A percentile compares a stretch with the other conserved stretches of the same genome.
These are phyloP conservation scores for Bettongia penicillata DNA, from an alignment of 2,113 vertebrate genomes.

Conservation along the genomic window DNA sequence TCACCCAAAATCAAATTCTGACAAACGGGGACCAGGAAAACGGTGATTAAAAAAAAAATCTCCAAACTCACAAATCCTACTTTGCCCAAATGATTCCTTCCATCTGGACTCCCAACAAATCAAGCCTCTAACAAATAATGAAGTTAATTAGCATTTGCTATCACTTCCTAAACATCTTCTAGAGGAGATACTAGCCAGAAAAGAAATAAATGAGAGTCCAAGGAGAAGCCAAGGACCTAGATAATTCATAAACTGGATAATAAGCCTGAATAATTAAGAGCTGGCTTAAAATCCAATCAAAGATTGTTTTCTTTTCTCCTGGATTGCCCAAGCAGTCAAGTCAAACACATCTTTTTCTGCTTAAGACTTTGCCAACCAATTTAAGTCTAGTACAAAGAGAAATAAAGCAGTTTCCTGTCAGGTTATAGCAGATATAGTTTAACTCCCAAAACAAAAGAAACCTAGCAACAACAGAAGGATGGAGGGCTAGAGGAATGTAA, in stretches of 20 bases:
- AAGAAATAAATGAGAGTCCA: no score
- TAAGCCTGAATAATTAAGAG: slow-evolving; percentile 29
- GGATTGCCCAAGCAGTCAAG: background rate
- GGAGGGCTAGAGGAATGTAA: slow-evolving; percentile 1
- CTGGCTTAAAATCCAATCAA: background rate
- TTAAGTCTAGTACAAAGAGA: slow-evolving; percentile 24
- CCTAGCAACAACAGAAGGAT: slow-evolving; percentile 25
- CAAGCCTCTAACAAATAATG: slow-evolving; percentile 4
- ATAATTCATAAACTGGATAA: background rate
- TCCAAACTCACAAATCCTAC: slow-evolving; percentile 3
- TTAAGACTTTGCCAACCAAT: background rate
- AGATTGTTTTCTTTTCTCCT: slow-evolving; percentile 15
- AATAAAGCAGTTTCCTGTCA: slow-evolving; percentile 5
- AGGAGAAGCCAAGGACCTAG: background rate
- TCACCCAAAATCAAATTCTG: background rate
- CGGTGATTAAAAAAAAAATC: background rate
- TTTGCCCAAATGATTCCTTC: background rate
- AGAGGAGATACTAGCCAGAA: background rate
- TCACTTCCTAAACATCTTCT: background rate
- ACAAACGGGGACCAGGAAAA: slow-evolving; percentile 8
- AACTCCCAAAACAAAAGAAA: slow-evolving; percentile 5
- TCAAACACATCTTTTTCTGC: slow-evolving; percentile 32
- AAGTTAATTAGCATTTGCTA: background rate
- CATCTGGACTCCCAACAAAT: background rate
- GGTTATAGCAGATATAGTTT: background rate